These are phyloP conservation scores for Sinocyclocheilus anshuiensis DNA, from an alignment of 2,113 vertebrate genomes.

Conservation along the genomic window DNA sequence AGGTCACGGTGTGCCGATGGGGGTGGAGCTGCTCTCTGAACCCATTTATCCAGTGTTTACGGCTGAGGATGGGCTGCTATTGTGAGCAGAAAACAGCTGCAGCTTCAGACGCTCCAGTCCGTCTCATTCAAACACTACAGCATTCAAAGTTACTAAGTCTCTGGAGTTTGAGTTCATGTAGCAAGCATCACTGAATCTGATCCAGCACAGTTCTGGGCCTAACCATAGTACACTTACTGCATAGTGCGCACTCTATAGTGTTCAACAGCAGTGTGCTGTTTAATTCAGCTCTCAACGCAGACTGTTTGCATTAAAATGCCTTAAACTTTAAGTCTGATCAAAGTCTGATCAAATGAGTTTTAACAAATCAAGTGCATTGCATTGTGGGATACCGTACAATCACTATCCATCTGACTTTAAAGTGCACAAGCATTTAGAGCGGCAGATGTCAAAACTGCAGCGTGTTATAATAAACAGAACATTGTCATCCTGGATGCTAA, in stretches of 20 bases:
- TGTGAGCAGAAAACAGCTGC: slow-evolving; percentile 51
- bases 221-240: background rate
- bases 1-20: slow-evolving; percentile 57
- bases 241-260: background rate
- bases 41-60: slow-evolving; percentile 47
- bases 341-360: too few relatives aligned
- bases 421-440: too few relatives aligned
- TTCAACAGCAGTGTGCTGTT: background rate
- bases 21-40: slow-evolving; percentile 62
- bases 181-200: too few relatives aligned
- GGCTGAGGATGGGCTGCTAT: slow-evolving; percentile 39
- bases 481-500: too few relatives aligned
- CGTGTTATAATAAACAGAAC: too few relatives aligned
- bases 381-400: background rate
- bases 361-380: background rate
- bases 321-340: background rate
- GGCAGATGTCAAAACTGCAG: too few relatives aligned
- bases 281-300: too few relatives aligned
- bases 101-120: slow-evolving; percentile 6
- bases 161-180: too few relatives aligned
- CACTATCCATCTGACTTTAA: background rate
- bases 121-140: slow-evolving; percentile 45
- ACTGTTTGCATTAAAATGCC: background rate
- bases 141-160: too few relatives aligned
- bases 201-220: too few relatives aligned